Percentiles rank a stretch among this genome's conserved stretches.
Conservation (phyloP, 2,113 vertebrate species). For the Lamprotornis superbus region DNA sequence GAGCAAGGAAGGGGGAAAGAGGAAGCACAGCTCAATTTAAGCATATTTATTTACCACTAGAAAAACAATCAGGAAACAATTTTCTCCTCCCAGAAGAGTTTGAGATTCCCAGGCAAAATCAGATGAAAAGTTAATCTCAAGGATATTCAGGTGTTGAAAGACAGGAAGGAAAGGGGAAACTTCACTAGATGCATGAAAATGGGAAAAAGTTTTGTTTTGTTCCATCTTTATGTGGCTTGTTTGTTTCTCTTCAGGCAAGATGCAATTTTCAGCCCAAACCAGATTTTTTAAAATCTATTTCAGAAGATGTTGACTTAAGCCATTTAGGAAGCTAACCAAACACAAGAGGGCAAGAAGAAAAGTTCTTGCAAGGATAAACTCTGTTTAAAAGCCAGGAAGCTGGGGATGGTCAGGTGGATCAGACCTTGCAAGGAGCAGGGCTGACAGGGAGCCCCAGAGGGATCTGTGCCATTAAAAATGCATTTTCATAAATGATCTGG, state of each 20-base stretch:
- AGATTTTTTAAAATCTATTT: neutral
- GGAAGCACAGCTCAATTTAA: constrained; percentile 29
- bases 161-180: neutral
- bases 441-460: neutral
- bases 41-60: constrained; percentile 14
- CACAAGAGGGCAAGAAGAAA: neutral
- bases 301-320: neutral
- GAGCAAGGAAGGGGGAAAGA: neutral
- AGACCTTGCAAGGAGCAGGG: neutral
- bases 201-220: neutral
- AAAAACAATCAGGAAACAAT: constrained; percentile 8
- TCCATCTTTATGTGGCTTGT: neutral
- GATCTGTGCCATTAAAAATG: constrained; percentile 13
- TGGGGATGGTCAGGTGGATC: neutral
- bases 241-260: neutral
- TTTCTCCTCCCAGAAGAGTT: constrained; percentile 8
- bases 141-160: constrained; percentile 18
- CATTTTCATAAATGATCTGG: neutral
- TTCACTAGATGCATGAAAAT: neutral
- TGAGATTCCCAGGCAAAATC: constrained; percentile 21
- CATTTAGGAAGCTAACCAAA: neutral
- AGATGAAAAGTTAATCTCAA: neutral
- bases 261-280: neutral
- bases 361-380: neutral
- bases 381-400: neutral